Evolutionary conservation across 2,888 invertebrate species (phyloP), one percentile per base, ranked within the genome.

Genomic region (Coremacera marginata): DNA sequence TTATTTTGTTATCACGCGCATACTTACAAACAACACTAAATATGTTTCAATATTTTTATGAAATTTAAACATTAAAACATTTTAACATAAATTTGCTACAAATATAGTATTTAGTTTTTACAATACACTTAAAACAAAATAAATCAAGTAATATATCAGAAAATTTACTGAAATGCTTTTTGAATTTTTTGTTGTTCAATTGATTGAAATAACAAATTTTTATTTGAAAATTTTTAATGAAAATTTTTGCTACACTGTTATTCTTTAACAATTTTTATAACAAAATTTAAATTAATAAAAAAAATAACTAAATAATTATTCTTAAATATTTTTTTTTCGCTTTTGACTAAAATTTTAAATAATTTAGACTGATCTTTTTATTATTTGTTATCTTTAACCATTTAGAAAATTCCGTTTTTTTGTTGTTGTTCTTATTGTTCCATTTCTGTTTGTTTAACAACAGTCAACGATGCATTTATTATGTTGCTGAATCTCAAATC

Each of bases 1-100:
- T 63, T 63, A 25, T 63, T 63, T 63, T 63, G 63, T 63, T 63
- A 16, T 25, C 57, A 60, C 57, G 57, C 57, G 57, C 57, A 22
- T 60, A 22, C 22, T 27, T 60, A 22, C 16, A 63, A 31, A 8
- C 0, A 31, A 25, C 27, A 63, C 34, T 16, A 14, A 16, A 55
- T 19, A 19, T 22, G 22, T 55, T 14, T 19, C 55, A 55, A 55
- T 19, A 19, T 19, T 52, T 52, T 19, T 55, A n/a, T 55, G 5
- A 2, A 44, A 44, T 11, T 55, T n/a, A 55, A 52, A 19, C 27
- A 27, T 62, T 60, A 22, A 25, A 2, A 60, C 62, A 62, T 14
- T 25, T 14, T 8, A 37, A 37, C 31, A 60, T 25, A 60, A 60
- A 19, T 60, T 52, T 52, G n/a, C 31, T 31, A 19, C n/a, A 31